Percentiles rank a stretch among this genome's conserved stretches.
These are phyloP conservation scores for Acanthaster planci DNA, from an alignment of 35 echinoderm and acorn worm genomes.

Conservation along the genomic window DNA sequence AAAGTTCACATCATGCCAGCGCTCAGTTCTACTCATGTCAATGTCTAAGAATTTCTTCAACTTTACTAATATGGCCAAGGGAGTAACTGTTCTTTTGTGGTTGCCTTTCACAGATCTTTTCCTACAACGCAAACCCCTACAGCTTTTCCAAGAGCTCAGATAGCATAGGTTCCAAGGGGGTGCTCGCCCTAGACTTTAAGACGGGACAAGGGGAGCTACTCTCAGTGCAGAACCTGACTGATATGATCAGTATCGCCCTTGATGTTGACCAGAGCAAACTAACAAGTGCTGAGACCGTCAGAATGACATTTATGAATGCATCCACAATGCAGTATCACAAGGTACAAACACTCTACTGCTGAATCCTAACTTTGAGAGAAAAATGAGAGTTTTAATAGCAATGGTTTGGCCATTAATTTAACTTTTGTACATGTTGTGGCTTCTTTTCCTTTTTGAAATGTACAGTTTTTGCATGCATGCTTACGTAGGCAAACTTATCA, in stretches of 20 bases:
- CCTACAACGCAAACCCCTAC: conserved; percentile 35
- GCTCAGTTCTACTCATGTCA: too few species aligned
- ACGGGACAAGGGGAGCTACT: background rate
- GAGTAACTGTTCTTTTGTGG: background rate
- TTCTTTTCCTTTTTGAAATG: too few species aligned
- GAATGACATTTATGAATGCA: background rate
- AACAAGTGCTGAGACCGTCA: background rate
- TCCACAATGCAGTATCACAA: conserved; percentile 30
- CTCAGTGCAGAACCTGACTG: background rate
- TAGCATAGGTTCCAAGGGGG: conserved; percentile 18
- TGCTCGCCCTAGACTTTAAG: conserved; percentile 15
- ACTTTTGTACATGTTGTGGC: too few species aligned
- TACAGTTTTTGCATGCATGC: too few species aligned
- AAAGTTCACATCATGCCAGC: too few species aligned
- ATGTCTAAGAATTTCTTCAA: too few species aligned
- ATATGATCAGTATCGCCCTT: conserved; percentile 10
- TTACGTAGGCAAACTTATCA: too few species aligned
- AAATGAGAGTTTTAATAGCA: background rate
- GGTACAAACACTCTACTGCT: background rate
- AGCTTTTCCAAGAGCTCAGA: conserved; percentile 5
- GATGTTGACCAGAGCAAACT: background rate
- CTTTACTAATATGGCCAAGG: too few species aligned
- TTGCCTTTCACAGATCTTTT: background rate
- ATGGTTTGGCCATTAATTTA: background rate
- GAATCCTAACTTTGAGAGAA: background rate